phyloP scores from a whole-genome alignment of 1,140 invertebrate species.

The Lordiphosa clarofinis region DNA sequence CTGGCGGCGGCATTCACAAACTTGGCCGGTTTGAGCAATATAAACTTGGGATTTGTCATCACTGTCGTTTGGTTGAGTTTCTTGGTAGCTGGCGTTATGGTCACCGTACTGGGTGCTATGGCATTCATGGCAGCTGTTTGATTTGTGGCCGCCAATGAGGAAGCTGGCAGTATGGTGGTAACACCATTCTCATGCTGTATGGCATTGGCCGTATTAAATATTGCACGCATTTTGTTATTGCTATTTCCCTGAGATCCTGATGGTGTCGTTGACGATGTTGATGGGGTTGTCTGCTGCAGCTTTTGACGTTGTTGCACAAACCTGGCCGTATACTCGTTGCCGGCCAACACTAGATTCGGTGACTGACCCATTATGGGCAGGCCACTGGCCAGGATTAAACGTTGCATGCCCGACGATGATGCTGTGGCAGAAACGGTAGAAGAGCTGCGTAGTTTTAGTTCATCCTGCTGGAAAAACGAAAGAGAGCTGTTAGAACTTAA shows the following conservation, averaged over 20 bases:
- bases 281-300: background rate
- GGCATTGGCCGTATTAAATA: slow-evolving; percentile 66
- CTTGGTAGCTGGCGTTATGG: slow-evolving; percentile 68
- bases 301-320: slow-evolving; percentile 47
- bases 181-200: slow-evolving; percentile 76
- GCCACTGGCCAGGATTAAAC: slow-evolving; percentile 66
- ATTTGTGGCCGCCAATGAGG: slow-evolving; percentile 63
- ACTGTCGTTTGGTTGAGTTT: slow-evolving; percentile 21
- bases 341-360: slow-evolving; percentile 68
- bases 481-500: no score
- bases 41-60: slow-evolving; percentile 52
- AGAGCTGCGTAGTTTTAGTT: slow-evolving; percentile 23
- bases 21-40: slow-evolving; percentile 54
- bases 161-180: slow-evolving; percentile 72
- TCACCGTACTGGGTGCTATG: slow-evolving; percentile 69
- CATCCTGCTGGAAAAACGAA: slow-evolving; percentile 53
- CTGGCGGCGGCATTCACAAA: slow-evolving; percentile 13
- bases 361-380: slow-evolving; percentile 63
- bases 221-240: slow-evolving; percentile 71
- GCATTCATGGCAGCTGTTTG: slow-evolving; percentile 74
- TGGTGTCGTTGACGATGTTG: background rate
- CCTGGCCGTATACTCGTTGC: slow-evolving; percentile 68
- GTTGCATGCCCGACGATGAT: slow-evolving; percentile 45
- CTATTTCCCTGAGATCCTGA: slow-evolving; percentile 59
- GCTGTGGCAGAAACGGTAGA: slow-evolving; percentile 33